These are phyloP conservation scores for Sphaeridia pumilis DNA, from an alignment of 2,888 invertebrate genomes.

Conservation along the genomic window DNA sequence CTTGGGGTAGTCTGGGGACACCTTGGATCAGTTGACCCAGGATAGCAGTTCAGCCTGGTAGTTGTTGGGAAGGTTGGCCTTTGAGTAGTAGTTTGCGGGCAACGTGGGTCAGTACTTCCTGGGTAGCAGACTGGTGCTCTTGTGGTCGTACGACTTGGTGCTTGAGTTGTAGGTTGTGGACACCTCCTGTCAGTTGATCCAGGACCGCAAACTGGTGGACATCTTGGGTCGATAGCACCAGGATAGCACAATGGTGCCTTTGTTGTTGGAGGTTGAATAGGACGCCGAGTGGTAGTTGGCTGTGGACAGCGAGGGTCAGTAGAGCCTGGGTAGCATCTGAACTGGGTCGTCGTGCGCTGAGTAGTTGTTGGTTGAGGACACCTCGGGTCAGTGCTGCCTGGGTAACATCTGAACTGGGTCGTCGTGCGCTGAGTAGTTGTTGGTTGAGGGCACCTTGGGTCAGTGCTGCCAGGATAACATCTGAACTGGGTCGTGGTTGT, in stretches of 20 bases:
- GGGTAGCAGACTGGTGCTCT: neutral
- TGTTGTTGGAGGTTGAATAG: constrained; percentile 11
- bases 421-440: constrained; percentile 28
- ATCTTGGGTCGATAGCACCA: constrained; percentile 30
- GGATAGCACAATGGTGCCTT: constrained; percentile 33
- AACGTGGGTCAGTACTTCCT: constrained; percentile 29
- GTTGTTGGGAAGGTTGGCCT: constrained; percentile 11
- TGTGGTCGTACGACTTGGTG: constrained; percentile 9
- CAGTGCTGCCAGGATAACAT: constrained; percentile 37
- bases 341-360: constrained; percentile 22
- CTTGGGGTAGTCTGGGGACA: constrained; percentile 16
- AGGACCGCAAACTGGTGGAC: constrained; percentile 29
- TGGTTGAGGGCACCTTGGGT: constrained; percentile 32
- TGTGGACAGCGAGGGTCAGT: constrained; percentile 28
- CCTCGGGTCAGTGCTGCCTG: constrained; percentile 31
- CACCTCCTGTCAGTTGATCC: constrained; percentile 28
- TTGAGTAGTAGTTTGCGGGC: constrained; percentile 36
- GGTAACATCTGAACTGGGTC: constrained; percentile 15
- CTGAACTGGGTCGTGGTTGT: constrained; percentile 17
- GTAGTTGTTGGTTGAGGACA: constrained; percentile 23
- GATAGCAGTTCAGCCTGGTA: constrained; percentile 19
- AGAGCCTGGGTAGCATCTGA: constrained; percentile 40
- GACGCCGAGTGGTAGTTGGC: constrained; percentile 17
- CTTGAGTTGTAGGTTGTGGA: constrained; percentile 28
- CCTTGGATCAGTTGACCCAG: constrained; percentile 28